Evolutionary conservation across 2,888 invertebrate genomes (phyloP).

Genomic region (Ophioninae sp.): DNA sequence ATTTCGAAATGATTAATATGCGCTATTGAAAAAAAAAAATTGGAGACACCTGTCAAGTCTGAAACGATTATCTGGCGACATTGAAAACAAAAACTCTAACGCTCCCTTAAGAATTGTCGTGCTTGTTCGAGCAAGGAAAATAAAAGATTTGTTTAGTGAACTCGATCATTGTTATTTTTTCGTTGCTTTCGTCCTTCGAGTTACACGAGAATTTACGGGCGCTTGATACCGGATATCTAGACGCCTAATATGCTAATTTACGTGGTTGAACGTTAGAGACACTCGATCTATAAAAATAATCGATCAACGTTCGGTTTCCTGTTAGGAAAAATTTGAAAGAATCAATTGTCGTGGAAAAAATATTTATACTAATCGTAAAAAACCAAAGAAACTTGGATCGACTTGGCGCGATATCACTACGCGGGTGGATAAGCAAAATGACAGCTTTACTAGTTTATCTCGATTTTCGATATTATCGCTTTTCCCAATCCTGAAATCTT

Average conservation of each 20-base stretch:
- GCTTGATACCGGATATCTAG: slow-evolving; percentile 45
- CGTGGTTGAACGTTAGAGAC: slow-evolving; percentile 3
- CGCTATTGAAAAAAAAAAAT: slow-evolving; percentile 8
- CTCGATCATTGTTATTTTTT: slow-evolving; percentile 1
- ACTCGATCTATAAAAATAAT: slow-evolving; percentile 11
- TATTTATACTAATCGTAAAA: too few relatives aligned
- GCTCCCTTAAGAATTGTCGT: background rate
- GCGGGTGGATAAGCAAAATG: too few relatives aligned
- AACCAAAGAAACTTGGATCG: too few relatives aligned
- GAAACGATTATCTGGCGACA: slow-evolving; percentile 12
- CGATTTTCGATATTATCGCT: too few relatives aligned
- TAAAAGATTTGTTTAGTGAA: background rate
- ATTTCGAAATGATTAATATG: slow-evolving; percentile 1
- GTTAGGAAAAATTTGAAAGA: background rate
- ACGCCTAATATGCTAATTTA: slow-evolving; percentile 51
- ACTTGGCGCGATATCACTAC: too few relatives aligned
- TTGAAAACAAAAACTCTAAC: background rate
- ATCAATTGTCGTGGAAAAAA: background rate
- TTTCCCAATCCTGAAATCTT: too few relatives aligned
- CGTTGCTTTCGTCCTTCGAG: slow-evolving; percentile 10
- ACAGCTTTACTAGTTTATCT: too few relatives aligned
- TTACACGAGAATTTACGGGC: slow-evolving; percentile 30
- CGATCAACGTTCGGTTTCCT: background rate
- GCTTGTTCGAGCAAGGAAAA: background rate
- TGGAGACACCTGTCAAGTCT: background rate